phyloP scores from a whole-genome alignment of 2,797 vertebrate genomes.

The Molossus molossus region DNA sequence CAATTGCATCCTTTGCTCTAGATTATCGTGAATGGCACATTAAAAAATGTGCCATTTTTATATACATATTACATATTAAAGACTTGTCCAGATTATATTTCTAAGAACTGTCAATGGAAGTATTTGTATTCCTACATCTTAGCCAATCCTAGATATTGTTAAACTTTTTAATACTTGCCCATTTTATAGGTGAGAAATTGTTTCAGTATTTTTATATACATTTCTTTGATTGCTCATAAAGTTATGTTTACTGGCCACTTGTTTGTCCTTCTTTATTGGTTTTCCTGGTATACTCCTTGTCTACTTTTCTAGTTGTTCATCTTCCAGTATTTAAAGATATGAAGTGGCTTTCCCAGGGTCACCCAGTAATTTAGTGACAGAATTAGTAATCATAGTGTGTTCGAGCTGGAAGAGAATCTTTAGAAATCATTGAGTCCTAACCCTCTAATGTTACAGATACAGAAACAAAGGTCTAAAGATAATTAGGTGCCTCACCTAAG shows the following conservation, averaged over 20 bases:
- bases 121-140: slow-evolving; percentile 29
- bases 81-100: slow-evolving; percentile 40
- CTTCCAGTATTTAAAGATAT: slow-evolving; percentile 34
- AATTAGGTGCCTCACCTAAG: slow-evolving; percentile 15
- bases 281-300: neutral
- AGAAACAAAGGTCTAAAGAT: slow-evolving; percentile 37
- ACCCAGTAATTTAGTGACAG: slow-evolving; percentile 34
- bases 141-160: slow-evolving; percentile 30
- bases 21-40: neutral
- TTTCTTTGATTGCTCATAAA: slow-evolving; percentile 67
- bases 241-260: slow-evolving; percentile 1
- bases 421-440: neutral
- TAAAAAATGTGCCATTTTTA: neutral
- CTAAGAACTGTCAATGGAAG: slow-evolving; percentile 13
- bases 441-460: slow-evolving; percentile 15
- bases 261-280: slow-evolving; percentile 40
- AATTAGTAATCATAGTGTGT: neutral
- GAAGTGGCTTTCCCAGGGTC: neutral
- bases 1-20: slow-evolving; percentile 35
- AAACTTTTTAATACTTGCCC: slow-evolving; percentile 49
- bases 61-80: neutral
- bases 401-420: slow-evolving; percentile 17
- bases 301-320: slow-evolving; percentile 19
- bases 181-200: slow-evolving; percentile 50
- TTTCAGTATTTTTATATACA: neutral